Evolutionary conservation across 2,797 vertebrate species (phyloP).

Genomic region (Pogonophryne albipinna): DNA sequence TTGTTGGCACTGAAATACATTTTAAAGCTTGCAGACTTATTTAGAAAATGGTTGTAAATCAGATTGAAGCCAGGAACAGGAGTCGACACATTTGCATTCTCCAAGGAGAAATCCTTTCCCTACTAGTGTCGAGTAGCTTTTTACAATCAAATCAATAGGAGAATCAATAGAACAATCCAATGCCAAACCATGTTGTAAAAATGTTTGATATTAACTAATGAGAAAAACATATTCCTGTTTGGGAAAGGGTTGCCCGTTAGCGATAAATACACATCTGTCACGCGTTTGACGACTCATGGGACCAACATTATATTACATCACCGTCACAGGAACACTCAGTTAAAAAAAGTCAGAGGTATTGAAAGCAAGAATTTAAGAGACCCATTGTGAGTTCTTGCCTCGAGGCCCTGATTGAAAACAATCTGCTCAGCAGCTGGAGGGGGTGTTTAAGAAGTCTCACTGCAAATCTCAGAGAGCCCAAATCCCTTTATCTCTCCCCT

Average conservation of each 20-base stretch:
- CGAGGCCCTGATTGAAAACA: constrained; percentile 63
- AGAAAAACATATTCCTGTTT: constrained; percentile 14
- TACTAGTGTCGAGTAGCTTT: constrained; percentile 3
- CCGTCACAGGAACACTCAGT: constrained; percentile 7
- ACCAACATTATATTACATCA: constrained; percentile 10
- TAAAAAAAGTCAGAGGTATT: constrained; percentile 47
- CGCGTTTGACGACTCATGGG: background rate
- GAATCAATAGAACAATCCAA: background rate
- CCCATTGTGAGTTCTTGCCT: constrained; percentile 52
- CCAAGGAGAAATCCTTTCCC: background rate
- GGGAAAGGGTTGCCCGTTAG: constrained; percentile 16
- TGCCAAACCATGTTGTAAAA: constrained; percentile 7
- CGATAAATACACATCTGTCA: background rate
- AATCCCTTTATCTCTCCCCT: constrained; percentile 84
- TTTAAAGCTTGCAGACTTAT: constrained; percentile 18
- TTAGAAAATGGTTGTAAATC: constrained; percentile 8
- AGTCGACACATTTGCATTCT: background rate
- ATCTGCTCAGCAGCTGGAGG: constrained; percentile 62
- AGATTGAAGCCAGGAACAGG: constrained; percentile 5
- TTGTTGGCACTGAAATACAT: constrained; percentile 9
- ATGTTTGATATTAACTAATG: background rate
- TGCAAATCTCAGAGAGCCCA: constrained; percentile 76
- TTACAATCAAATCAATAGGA: background rate
- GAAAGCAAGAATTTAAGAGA: constrained; percentile 51
- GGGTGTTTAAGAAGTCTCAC: constrained; percentile 71